Conservation (phyloP, 2,113 vertebrate genomes). For the Monarcha castaneiventris region DNA sequence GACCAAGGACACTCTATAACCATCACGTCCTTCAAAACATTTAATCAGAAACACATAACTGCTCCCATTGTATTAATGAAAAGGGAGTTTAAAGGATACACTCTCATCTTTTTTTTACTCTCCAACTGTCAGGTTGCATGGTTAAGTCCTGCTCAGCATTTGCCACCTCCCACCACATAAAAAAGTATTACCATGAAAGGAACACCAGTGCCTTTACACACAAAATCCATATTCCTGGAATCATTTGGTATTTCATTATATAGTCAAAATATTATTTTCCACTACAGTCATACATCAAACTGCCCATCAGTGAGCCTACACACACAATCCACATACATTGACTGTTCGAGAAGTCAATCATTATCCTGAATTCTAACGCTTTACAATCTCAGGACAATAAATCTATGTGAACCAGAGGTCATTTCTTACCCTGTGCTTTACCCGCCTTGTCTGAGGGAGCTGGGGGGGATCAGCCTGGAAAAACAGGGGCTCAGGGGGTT, state of each 20-base stretch:
- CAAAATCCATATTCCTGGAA: not conserved
- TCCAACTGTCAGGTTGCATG: not conserved
- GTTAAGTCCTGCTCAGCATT: not conserved
- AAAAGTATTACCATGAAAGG: not conserved
- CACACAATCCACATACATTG: not conserved
- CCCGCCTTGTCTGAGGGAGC: not conserved
- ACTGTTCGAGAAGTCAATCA: not conserved
- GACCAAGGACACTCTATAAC: not conserved
- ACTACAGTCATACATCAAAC: not conserved
- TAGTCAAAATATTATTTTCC: not conserved
- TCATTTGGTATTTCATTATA: not conserved
- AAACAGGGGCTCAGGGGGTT: not conserved
- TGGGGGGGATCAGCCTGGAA: not conserved
- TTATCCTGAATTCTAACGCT: not conserved
- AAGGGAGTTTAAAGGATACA: not conserved
- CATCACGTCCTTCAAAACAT: not conserved
- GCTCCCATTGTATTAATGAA: slow-evolving; percentile 13
- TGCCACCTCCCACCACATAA: not conserved
- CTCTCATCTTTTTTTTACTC: not conserved
- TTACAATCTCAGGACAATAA: not conserved
- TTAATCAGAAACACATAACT: not conserved
- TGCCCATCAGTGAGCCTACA: not conserved
- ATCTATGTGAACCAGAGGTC: not conserved
- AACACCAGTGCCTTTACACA: not conserved
- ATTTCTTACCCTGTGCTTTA: not conserved